phyloP scores from a whole-genome alignment of 2,113 vertebrate genomes.

The Peromyscus maniculatus region DNA sequence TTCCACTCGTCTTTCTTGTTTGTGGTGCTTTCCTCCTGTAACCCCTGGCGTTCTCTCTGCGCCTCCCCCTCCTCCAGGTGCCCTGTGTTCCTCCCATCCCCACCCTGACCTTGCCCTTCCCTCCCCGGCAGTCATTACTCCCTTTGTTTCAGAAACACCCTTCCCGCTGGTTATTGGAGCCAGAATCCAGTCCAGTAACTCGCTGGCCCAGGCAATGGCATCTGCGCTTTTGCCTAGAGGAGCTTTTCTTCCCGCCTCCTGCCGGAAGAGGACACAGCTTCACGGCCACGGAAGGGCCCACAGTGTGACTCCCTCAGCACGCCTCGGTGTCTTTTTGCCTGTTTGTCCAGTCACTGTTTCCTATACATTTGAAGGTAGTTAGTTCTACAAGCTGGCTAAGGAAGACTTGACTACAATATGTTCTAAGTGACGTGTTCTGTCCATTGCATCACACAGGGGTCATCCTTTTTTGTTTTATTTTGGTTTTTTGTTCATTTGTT shows the following conservation, averaged over 20 bases:
- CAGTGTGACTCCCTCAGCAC: not conserved
- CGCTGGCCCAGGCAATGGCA: accelerated
- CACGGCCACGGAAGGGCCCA: not conserved
- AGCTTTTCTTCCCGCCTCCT: not conserved
- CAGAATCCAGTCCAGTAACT: not conserved
- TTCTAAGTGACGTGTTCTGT: not conserved
- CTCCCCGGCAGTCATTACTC: not conserved
- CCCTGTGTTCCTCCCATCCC: not conserved
- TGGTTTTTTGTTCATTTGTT: not conserved
- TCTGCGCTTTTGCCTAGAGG: not conserved
- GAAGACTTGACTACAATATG: not conserved
- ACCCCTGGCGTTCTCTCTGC: accelerated
- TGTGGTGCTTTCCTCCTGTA: not conserved
- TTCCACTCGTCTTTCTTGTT: not conserved
- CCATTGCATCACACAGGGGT: accelerated
- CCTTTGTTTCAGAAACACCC: not conserved
- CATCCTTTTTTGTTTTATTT: not conserved
- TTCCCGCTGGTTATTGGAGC: not conserved
- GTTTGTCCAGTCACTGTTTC: not conserved
- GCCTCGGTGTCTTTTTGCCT: not conserved
- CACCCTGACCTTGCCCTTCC: not conserved
- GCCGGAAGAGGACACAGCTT: not conserved
- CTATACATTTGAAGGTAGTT: not conserved
- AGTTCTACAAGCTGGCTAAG: not conserved
- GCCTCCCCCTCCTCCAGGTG: not conserved